Percentiles rank a stretch among this genome's conserved stretches.
Conservation (phyloP, 2,113 vertebrate species). For the Thamnophis sirtalis region DNA sequence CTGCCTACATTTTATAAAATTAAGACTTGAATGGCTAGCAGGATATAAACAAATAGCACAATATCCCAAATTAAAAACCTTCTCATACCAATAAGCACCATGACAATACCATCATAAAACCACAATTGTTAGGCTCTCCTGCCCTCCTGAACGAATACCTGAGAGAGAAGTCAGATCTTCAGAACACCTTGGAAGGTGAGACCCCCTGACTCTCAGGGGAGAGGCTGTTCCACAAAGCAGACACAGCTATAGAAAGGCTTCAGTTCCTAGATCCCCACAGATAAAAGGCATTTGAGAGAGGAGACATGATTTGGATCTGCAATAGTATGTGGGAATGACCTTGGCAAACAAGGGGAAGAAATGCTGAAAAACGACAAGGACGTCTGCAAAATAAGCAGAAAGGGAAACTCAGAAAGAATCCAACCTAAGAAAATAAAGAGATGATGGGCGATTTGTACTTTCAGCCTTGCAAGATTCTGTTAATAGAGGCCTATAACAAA, state of each 20-base stretch:
- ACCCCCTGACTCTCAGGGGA: not conserved
- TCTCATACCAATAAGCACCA: not conserved
- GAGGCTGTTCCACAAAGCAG: not conserved
- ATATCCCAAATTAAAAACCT: not conserved
- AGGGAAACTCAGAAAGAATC: not conserved
- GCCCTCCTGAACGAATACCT: not conserved
- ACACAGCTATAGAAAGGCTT: not conserved
- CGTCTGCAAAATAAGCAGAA: too few species aligned
- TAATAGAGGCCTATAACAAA: not conserved
- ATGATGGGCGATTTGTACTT: not conserved
- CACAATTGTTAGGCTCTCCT: not conserved
- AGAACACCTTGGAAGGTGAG: not conserved
- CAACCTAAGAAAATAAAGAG: not conserved
- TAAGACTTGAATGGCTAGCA: not conserved
- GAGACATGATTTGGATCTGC: not conserved
- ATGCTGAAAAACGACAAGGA: not conserved
- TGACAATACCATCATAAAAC: not conserved
- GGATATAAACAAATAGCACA: not conserved
- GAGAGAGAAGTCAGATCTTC: not conserved
- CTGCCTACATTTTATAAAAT: not conserved
- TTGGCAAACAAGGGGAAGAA: not conserved
- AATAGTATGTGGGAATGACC: not conserved
- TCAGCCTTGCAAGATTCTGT: not conserved
- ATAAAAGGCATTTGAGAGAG: not conserved
- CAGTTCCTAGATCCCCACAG: not conserved